Evolutionary conservation across 2,797 vertebrate species (phyloP).

Genomic region (Arctocebus calabarensis): DNA sequence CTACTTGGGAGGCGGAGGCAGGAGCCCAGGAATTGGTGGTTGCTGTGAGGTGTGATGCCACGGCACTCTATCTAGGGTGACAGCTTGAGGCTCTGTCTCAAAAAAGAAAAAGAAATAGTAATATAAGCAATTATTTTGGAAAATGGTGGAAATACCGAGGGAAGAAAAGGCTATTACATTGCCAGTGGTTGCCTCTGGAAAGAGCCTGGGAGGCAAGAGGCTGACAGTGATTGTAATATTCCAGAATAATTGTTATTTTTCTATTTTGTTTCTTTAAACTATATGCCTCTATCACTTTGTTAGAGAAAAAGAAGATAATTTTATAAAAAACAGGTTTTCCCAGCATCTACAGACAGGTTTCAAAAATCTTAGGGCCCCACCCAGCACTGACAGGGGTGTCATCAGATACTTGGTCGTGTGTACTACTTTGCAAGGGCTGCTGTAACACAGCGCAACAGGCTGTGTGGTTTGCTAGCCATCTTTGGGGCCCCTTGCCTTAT

Average conservation of each 20-base stretch:
- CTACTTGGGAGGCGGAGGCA: no score
- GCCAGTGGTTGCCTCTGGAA: neutral
- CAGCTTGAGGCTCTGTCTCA: no score
- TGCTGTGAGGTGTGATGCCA: no score
- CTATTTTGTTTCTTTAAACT: neutral
- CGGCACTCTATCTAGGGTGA: no score
- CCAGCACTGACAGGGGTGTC: neutral
- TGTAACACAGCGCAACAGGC: neutral
- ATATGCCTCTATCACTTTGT: neutral
- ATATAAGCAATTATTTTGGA: neutral
- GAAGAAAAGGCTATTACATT: neutral
- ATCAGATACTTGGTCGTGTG: rapidly evolving
- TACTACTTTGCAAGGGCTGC: no score
- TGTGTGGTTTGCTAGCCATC: neutral
- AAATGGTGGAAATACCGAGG: neutral
- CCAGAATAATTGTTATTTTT: neutral
- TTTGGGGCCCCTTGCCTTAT: no score
- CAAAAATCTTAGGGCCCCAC: neutral
- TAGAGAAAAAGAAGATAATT: neutral
- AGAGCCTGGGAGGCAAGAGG: neutral
- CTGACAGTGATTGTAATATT: neutral
- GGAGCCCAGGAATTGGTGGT: no score
- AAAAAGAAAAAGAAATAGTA: neutral
- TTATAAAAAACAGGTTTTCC: neutral
- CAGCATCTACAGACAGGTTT: neutral